These are phyloP conservation scores for Calephelis perditalis DNA, from an alignment of 2,888 invertebrate genomes.

Conservation along the genomic window DNA sequence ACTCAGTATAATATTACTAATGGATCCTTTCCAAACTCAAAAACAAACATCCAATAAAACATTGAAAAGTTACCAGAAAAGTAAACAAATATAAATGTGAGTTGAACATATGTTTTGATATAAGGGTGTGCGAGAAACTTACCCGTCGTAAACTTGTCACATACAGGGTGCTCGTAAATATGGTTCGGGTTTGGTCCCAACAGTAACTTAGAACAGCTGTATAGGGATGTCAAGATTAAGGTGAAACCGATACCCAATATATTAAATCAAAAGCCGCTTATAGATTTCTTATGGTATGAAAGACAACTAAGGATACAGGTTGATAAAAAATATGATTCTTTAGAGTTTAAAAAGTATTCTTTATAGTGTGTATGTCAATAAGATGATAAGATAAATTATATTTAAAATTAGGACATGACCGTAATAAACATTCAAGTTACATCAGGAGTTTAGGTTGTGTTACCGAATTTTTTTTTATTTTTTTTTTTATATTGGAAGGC, in stretches of 20 bases:
- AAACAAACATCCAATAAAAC: conserved; percentile 7
- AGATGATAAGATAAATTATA: too few species aligned
- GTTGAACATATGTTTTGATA: conserved; percentile 12
- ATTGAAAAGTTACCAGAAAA: neutral
- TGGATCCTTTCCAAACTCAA: neutral
- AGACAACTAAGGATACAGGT: too few species aligned
- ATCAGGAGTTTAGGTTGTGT: too few species aligned
- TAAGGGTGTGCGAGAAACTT: conserved; percentile 11
- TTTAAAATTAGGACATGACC: too few species aligned
- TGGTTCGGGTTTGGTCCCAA: conserved; percentile 11
- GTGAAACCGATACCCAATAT: conserved; percentile 11
- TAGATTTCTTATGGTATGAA: too few species aligned
- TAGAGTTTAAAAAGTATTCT: too few species aligned
- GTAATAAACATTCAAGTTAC: too few species aligned
- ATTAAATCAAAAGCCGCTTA: neutral
- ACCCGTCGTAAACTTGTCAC: conserved; percentile 44
- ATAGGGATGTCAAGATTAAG: conserved; percentile 8
- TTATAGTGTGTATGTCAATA: too few species aligned
- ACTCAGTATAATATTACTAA: too few species aligned
- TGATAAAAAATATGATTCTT: too few species aligned
- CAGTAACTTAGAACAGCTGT: conserved; percentile 12
- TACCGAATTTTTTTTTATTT: too few species aligned
- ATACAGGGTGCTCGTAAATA: conserved; percentile 41
- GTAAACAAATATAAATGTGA: conserved; percentile 7
- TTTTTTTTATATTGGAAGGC: too few species aligned